Evolutionary conservation across 1,140 invertebrate genomes (phyloP).

Genomic region (Galendromus occidentalis): DNA sequence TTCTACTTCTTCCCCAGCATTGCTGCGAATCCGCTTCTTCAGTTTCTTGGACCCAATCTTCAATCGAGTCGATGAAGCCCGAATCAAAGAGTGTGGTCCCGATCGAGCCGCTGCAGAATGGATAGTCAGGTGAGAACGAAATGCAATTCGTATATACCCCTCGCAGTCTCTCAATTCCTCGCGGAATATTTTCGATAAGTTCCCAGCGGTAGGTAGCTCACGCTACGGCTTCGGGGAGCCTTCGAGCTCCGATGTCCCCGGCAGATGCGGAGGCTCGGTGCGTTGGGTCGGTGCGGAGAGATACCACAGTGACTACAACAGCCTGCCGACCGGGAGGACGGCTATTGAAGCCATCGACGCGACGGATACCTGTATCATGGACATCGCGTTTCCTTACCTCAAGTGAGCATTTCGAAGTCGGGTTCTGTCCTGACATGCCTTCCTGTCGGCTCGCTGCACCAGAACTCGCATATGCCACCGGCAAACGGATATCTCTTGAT

Average conservation of each 20-base stretch:
- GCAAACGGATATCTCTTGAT: neutral
- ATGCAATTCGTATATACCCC: neutral
- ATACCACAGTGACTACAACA: constrained; percentile 46
- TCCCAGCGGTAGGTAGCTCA: neutral
- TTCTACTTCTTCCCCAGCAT: too few relatives aligned
- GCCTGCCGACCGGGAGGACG: constrained; percentile 31
- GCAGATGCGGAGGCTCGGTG: constrained; percentile 54
- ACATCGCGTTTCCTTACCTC: constrained; percentile 54
- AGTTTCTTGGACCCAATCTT: constrained; percentile 10
- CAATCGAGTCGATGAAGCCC: constrained; percentile 40
- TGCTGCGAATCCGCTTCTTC: too few relatives aligned
- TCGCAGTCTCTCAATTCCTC: neutral
- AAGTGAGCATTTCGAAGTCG: constrained; percentile 22
- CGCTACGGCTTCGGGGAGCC: neutral
- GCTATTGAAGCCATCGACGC: constrained; percentile 51
- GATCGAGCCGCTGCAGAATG: constrained; percentile 76
- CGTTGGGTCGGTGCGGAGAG: constrained; percentile 38
- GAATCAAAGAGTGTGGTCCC: constrained; percentile 51
- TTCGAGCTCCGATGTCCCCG: constrained; percentile 6
- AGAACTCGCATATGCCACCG: neutral
- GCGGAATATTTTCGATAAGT: neutral
- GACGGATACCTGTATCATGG: constrained; percentile 48
- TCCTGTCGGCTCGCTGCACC: neutral
- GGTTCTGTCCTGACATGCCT: neutral
- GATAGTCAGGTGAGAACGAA: constrained; percentile 31